These are phyloP conservation scores for Hippopotamyrus pictus DNA, from an alignment of 2,797 vertebrate species.

Conservation along the genomic window DNA sequence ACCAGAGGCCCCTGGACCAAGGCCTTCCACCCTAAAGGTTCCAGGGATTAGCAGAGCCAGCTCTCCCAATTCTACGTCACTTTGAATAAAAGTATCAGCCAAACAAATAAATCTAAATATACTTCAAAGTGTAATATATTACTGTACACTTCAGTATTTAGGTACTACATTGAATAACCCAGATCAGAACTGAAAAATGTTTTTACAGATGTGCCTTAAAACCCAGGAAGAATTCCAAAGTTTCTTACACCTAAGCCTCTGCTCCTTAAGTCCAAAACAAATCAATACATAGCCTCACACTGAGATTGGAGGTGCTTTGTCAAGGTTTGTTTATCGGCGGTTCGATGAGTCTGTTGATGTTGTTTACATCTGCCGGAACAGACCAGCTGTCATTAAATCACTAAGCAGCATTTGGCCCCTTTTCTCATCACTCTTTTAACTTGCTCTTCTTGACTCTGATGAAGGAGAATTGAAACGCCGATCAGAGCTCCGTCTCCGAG, in stretches of 20 bases:
- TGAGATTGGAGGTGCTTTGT: not conserved
- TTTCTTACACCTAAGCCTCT: not conserved
- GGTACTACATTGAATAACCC: not conserved
- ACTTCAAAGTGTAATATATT: constrained; percentile 1
- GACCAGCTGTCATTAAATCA: not conserved
- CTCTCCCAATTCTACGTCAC: not conserved
- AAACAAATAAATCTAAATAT: not conserved
- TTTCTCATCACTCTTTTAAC: constrained; percentile 39
- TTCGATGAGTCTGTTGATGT: not conserved
- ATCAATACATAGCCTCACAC: not conserved
- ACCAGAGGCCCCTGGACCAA: not conserved
- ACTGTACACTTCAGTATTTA: not conserved
- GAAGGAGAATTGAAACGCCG: constrained; percentile 61
- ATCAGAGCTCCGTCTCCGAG: constrained; percentile 62
- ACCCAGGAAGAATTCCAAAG: not conserved
- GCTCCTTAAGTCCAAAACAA: not conserved
- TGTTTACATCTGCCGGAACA: not conserved
- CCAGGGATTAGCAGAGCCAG: not conserved
- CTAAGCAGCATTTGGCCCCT: not conserved
- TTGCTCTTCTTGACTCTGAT: constrained; percentile 51
- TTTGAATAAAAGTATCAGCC: not conserved
- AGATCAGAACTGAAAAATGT: not conserved
- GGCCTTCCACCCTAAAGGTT: not conserved
- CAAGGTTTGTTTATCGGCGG: not conserved
- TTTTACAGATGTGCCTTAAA: not conserved